A percentile compares a stretch with the other conserved stretches of the same genome.
These are phyloP conservation scores for Pemphigus obesinymphae DNA, from an alignment of 1,140 invertebrate species.

Conservation along the genomic window DNA sequence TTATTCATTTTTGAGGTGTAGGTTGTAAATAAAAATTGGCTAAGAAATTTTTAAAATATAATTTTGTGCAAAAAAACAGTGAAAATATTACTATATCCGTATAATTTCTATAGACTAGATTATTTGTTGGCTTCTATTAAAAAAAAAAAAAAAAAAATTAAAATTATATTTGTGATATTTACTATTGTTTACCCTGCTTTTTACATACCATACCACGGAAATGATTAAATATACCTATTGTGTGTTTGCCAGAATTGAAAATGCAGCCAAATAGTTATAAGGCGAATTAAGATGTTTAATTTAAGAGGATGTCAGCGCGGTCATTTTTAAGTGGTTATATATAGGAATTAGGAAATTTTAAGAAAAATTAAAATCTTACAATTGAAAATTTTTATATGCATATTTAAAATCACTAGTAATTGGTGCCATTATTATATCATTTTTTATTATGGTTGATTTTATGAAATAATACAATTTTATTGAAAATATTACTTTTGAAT, in stretches of 20 bases:
- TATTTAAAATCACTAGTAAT: too few relatives aligned
- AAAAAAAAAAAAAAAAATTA: background rate
- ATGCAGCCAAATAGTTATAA: background rate
- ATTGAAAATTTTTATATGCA: too few relatives aligned
- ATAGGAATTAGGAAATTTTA: too few relatives aligned
- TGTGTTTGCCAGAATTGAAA: background rate
- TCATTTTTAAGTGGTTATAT: too few relatives aligned
- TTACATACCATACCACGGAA: background rate
- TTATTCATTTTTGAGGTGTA: background rate
- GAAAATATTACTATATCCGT: background rate
- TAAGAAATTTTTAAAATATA: background rate
- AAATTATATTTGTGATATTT: background rate
- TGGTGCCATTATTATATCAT: too few relatives aligned
- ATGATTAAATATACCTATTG: conserved; percentile 4
- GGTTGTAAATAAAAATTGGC: background rate
- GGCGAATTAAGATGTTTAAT: background rate
- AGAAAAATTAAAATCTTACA: background rate
- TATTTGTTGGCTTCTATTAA: background rate
- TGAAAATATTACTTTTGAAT: too few relatives aligned
- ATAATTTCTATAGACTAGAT: background rate
- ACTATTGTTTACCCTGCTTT: background rate
- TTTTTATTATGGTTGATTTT: too few relatives aligned
- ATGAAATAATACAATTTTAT: too few relatives aligned
- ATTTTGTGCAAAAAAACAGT: background rate
- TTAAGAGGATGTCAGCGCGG: background rate